Conservation (phyloP, 2,888 invertebrate genomes). For the Drosophila quinaria region DNA sequence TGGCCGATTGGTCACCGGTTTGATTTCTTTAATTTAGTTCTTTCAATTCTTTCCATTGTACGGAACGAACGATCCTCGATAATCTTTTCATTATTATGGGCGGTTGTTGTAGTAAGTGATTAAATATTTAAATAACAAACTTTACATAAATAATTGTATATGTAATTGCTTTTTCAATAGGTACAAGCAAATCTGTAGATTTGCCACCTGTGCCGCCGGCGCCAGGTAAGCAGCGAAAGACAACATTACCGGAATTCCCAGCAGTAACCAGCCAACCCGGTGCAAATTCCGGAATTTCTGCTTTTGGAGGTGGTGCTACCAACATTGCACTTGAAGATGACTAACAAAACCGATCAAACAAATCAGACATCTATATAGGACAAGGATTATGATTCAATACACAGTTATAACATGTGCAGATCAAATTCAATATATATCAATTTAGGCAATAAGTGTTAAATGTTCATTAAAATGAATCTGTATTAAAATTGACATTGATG, state of each 20-base stretch:
- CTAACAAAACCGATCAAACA: constrained; percentile 17
- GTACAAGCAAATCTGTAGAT: constrained; percentile 76
- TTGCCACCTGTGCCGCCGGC: constrained; percentile 74
- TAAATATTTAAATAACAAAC: background rate
- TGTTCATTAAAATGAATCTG: constrained; percentile 10
- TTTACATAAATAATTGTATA: constrained; percentile 16
- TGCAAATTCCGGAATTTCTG: constrained; percentile 39
- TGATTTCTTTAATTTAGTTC: constrained; percentile 72
- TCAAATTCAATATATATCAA: constrained; percentile 3
- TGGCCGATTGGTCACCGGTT: constrained; percentile 73
- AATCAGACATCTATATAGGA: background rate
- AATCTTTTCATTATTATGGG: constrained; percentile 59
- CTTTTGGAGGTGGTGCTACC: constrained; percentile 39
- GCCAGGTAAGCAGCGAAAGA: constrained; percentile 48
- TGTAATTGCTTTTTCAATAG: constrained; percentile 35
- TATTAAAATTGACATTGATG: constrained; percentile 9
- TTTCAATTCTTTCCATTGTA: constrained; percentile 54
- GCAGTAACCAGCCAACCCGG: constrained; percentile 23
- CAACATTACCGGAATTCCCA: constrained; percentile 67
- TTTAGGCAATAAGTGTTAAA: constrained; percentile 12
- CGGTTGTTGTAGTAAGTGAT: constrained; percentile 71
- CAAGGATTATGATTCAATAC: background rate
- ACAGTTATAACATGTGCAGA: background rate
- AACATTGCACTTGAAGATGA: constrained; percentile 66
- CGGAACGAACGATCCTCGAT: constrained; percentile 15